These are phyloP conservation scores for Drosophila biarmipes DNA, from an alignment of 1,140 invertebrate species.

Conservation along the genomic window DNA sequence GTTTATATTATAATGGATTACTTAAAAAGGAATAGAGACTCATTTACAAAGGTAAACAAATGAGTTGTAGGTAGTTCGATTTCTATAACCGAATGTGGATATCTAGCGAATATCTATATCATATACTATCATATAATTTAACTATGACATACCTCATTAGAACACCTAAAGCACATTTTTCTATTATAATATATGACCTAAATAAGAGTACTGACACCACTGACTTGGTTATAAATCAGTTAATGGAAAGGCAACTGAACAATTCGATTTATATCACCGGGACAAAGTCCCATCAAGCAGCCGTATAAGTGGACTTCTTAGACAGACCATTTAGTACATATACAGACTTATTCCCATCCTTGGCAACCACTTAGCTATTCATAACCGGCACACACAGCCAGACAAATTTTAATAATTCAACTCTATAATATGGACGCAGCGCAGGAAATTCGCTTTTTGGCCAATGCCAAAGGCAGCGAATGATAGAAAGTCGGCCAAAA, in stretches of 20 bases:
- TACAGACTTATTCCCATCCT: slow-evolving; percentile 39
- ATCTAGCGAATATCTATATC: too few relatives aligned
- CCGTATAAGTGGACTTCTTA: slow-evolving; percentile 21
- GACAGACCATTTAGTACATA: slow-evolving; percentile 3
- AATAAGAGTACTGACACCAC: background rate
- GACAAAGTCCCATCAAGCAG: slow-evolving; percentile 10
- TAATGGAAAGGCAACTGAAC: slow-evolving; percentile 13
- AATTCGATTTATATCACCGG: slow-evolving; percentile 26
- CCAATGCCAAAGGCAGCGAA: slow-evolving; percentile 45
- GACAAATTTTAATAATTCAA: slow-evolving; percentile 73
- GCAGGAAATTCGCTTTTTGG: slow-evolving; percentile 63
- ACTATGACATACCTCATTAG: too few relatives aligned
- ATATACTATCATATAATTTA: too few relatives aligned
- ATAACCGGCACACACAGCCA: slow-evolving; percentile 56
- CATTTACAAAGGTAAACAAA: too few relatives aligned
- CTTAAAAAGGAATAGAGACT: background rate
- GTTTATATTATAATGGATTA: too few relatives aligned
- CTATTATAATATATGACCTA: too few relatives aligned
- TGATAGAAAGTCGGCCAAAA: slow-evolving; percentile 36
- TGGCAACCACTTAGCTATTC: slow-evolving; percentile 70
- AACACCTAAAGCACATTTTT: too few relatives aligned
- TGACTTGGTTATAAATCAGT: slow-evolving; percentile 5
- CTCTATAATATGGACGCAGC: slow-evolving; percentile 42
- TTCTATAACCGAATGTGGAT: too few relatives aligned
- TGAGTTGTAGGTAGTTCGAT: too few relatives aligned